Evolutionary conservation across 2,797 vertebrate genomes (phyloP), one percentile per base, ranked within the genome.

Genomic region (Linurgus olivaceus): DNA sequence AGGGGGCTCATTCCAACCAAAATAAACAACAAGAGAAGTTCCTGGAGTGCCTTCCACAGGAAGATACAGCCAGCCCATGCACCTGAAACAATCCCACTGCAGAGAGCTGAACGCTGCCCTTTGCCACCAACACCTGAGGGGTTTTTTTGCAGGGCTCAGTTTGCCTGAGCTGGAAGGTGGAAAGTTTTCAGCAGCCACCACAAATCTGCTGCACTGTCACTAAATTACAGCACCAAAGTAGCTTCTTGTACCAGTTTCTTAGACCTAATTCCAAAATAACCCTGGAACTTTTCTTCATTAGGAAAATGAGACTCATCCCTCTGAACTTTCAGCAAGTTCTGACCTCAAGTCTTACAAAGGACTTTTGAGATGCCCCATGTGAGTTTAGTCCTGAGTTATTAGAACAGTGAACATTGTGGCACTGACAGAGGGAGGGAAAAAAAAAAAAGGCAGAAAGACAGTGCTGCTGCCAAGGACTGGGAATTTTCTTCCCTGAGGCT

Each of bases 261-360:
- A 96, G 96, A 96, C 96, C 96, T 95, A 96, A 88, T 96, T 96
- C 94, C 62, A 96, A 96, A 96, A 96, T 96, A 95, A 95, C 86
- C 91, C 93, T 95, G 83, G 47, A 90, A 95, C 73, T 93, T 86
- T 88, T 77, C 66, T 77, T 91, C 90, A 93, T 95, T 88, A 95
- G 4, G 9, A 91, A 96, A 96, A 86, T 90, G 91, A 96, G 93
- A 94, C 62, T 94, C 70, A 0, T 95, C 70, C 68, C 85, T 91
- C 91, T 93, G 93, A 96, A 96, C 85, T 95, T 94, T 61, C 94
- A 94, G 92, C 68, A 88, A 96, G 89, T 93, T 90, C 81, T 45
- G 85, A 96, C 93, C 95, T 96, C 90, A 74, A 96, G 82, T 95
- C 91, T 94, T 88, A 83, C 86, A 88, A 91, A 96, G 88, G 96